Conservation (phyloP, 2,797 vertebrate genomes). For the Anabacerthia variegaticeps region DNA sequence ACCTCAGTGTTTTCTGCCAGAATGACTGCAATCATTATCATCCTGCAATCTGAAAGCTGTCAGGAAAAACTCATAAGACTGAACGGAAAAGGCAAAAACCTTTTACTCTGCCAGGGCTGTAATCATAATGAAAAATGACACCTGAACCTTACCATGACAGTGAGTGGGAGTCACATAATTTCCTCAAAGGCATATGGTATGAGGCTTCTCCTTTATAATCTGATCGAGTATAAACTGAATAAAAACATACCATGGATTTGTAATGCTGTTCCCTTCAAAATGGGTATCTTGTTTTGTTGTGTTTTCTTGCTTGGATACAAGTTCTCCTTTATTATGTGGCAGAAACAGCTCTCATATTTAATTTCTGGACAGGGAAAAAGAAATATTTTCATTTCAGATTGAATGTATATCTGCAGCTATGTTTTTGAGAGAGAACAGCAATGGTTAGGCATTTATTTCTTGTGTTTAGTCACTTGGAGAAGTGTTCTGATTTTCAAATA, state of each 20-base stretch:
- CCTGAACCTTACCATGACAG: not conserved
- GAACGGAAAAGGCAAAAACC: not conserved
- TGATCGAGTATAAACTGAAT: not conserved
- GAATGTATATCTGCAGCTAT: not conserved
- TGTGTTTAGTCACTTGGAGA: not conserved
- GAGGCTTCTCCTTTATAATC: constrained; percentile 1
- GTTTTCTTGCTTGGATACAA: not conserved
- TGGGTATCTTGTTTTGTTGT: not conserved
- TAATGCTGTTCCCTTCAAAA: not conserved
- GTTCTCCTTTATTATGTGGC: not conserved
- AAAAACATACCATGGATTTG: not conserved
- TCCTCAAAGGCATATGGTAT: not conserved
- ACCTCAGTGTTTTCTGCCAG: not conserved
- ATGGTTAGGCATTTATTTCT: not conserved
- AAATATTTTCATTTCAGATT: constrained; percentile 11
- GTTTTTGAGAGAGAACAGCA: not conserved
- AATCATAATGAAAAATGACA: constrained; percentile 14
- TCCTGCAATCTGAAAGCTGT: not conserved
- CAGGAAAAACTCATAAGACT: not conserved
- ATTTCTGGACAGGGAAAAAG: not conserved
- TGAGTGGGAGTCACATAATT: not conserved
- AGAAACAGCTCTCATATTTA: not conserved
- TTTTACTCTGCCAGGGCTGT: not conserved
- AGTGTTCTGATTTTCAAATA: not conserved
- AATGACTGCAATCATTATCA: not conserved